Base-by-base conservation (phyloP, 2,113 vertebrate species). In the Cyphomyrus plagiostoma region DNA sequence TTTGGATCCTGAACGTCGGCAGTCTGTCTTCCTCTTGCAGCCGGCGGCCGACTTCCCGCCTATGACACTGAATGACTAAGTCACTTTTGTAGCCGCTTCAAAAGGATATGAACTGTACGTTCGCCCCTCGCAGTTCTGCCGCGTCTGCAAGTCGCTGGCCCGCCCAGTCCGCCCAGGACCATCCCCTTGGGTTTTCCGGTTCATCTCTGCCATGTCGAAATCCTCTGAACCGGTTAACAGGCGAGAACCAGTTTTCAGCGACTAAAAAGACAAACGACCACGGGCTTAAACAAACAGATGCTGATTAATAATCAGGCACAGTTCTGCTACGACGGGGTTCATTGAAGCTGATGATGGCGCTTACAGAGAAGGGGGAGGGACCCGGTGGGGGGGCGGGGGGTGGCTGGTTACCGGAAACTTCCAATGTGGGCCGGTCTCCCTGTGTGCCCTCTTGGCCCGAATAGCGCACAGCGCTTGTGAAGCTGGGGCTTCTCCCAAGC, bases 401-500 rank as follows among this genome's bases (percentile, higher is more conserved):
- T 23, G 77, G n/a, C 4, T 53, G 15, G 11, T 46, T 53, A 19
- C 48, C 83, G 35, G 84, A 85, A 90, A 90, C 66, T 56, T 58
- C 70, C 26, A 87, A 74, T 86, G 56, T 84, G 50, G 26, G 30
- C 26, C 19, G 30, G 23, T 56, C 48, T 62, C 80, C 21, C 70
- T 83, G 90, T 30, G 15, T 70, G 80, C 23, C 4, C 23, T 50
- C 23, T 82, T 17, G 7, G 30, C 70, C 39, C 86, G 87, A 85
- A 88, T 62, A 85, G 53, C 82, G 92, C 92, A 92, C 91, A 92
- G 90, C 90, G 91, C 90, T 91, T 92, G 93, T 93, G 87, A 92
- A 90, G 90, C 46, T 87, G 88, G 89, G 90, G 90, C 92, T 89
- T 90, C 89, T 88, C 91, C 90, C 89, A 90, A 48, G 74, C 52